Conservation (phyloP, 2,113 vertebrate species). For the Porphyrio hochstetteri region DNA sequence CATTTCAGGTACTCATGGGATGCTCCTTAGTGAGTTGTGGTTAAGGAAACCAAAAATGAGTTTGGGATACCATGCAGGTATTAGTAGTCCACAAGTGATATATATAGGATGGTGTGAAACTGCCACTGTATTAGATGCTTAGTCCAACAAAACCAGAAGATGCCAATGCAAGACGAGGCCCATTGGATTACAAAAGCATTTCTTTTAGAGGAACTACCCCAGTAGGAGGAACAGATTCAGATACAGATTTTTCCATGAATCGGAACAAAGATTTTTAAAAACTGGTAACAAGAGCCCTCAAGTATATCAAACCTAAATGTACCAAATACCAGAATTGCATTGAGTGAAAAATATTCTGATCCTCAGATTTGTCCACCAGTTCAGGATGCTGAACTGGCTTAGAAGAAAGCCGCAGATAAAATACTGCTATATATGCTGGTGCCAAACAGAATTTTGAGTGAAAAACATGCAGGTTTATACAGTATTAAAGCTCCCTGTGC, state of each 20-base stretch:
- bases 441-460: not conserved
- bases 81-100: not conserved
- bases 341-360: not conserved
- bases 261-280: not conserved
- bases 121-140: not conserved
- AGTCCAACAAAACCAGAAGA: not conserved
- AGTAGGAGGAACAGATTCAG: not conserved
- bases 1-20: not conserved
- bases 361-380: not conserved
- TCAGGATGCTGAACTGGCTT: not conserved
- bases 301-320: not conserved
- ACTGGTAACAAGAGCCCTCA: not conserved
- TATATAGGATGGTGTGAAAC: not conserved
- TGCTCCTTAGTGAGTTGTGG: not conserved
- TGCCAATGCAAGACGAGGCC: accelerated
- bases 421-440: not conserved
- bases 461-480: not conserved
- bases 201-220: not conserved
- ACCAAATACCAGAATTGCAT: not conserved
- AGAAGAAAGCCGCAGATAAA: not conserved
- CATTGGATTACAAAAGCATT: accelerated
- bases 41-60: not conserved
- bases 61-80: not conserved
- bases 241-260: not conserved
- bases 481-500: not conserved